Conservation (phyloP, 2,113 vertebrate species). For the Dipodomys ordii region DNA sequence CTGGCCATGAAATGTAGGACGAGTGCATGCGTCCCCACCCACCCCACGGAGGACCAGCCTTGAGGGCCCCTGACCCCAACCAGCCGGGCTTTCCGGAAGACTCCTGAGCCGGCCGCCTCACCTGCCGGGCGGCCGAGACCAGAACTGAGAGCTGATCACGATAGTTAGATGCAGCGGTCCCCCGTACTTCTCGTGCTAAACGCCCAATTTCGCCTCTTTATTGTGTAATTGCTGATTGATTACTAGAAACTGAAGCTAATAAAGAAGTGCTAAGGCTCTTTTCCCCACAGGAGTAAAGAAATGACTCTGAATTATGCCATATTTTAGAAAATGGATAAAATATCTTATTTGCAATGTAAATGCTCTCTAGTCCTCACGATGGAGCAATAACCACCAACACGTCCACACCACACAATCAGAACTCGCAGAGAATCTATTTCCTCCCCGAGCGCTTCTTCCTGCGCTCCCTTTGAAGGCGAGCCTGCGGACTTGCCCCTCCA, state of each 20-base stretch:
- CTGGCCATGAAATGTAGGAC: background rate
- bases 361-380: constrained; percentile 12
- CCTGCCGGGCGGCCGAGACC: background rate
- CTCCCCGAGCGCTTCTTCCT: background rate
- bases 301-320: constrained; percentile 69
- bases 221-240: constrained; percentile 75
- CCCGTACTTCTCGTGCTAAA: constrained; percentile 56
- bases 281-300: constrained; percentile 63
- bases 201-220: constrained; percentile 55
- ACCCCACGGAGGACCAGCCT: background rate
- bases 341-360: constrained; percentile 73
- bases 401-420: background rate
- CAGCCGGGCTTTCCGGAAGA: background rate
- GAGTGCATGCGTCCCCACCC: background rate
- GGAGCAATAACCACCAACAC: constrained; percentile 34
- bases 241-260: constrained; percentile 67
- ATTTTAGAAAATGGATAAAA: constrained; percentile 64
- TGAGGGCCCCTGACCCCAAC: background rate
- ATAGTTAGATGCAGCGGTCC: background rate
- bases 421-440: constrained; percentile 13
- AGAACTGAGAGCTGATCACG: constrained; percentile 50
- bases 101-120: background rate
- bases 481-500: background rate
- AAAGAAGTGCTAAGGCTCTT: constrained; percentile 57
- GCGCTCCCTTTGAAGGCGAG: background rate